Evolutionary conservation across 2,113 vertebrate genomes (phyloP), one percentile per base, ranked within the genome.

Genomic region (Rostratula benghalensis): DNA sequence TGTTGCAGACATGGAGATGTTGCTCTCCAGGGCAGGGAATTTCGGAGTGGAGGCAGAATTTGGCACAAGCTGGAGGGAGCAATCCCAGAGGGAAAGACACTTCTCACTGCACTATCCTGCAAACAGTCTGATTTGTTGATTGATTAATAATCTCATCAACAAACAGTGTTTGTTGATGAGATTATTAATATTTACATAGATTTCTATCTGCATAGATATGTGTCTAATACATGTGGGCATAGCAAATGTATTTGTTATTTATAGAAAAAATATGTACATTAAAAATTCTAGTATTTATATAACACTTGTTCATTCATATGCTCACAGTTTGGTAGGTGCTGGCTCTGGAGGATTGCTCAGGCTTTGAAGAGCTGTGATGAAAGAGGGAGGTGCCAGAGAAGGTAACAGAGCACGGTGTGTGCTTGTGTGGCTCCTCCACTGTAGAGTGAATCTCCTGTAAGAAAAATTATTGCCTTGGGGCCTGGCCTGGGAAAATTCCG

Each of bases 271-370:
- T 77, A 23, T 43, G 11, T n/a, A 27, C 33, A 83, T 35, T 80
- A 89, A 74, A 12, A 59, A 51, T n/a, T 33, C 46, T 59, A 84
- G 33, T 91, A 75, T 94, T 97, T 94, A 46, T 87, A 17, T 87
- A 77, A 87, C 56, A 91, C 60, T 67, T 89, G 76, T 24, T 93
- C 24, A 90, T 94, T 89, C 83, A 14, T 80, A 10, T 43, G 28
- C 43, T 95, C 43, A 56, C 73, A 71, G 48, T 91, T 89, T 92
- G 35, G 45, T 68, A 67, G 60, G n/a, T 50, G 80, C 80, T 78
- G 80, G 56, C 64, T 94, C 1, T 67, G 31, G 56, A 78, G 83
- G 51, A 87, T 51, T 94, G 73, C 80, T 95, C 56, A 78, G 73
- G 51, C 85, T 92, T 59, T 90, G 88, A 83, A 76, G 85, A 83